Evolutionary conservation across 2,113 vertebrate species (phyloP).

Genomic region (Tupaia tana): DNA sequence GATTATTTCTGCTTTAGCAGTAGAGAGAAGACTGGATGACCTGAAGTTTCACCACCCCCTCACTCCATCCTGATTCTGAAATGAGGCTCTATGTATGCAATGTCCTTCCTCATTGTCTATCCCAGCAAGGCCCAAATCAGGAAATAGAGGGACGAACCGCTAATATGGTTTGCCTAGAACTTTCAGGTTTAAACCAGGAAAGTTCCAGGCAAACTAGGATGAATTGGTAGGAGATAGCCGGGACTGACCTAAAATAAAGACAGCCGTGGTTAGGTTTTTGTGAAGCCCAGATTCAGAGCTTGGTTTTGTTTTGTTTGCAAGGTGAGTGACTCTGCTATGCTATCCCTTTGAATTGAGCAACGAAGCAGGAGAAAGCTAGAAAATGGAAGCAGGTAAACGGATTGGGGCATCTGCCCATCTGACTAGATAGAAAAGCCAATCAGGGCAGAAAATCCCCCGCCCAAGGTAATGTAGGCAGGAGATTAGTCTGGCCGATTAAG

Average conservation of each 20-base stretch:
- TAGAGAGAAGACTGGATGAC: not conserved
- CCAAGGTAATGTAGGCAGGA: no score
- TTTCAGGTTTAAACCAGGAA: not conserved
- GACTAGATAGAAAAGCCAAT: no score
- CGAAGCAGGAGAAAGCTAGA: no score
- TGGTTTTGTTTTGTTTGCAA: conserved; percentile 18
- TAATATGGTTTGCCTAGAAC: not conserved
- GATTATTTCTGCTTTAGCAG: not conserved
- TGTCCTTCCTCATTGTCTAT: not conserved
- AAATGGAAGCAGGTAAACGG: no score
- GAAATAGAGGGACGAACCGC: not conserved
- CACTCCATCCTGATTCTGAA: not conserved
- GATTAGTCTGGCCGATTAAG: no score
- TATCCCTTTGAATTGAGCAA: not conserved
- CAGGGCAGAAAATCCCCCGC: no score
- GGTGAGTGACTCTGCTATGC: not conserved
- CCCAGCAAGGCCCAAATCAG: not conserved
- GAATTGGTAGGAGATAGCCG: not conserved
- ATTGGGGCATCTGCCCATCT: no score
- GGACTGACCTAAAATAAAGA: not conserved
- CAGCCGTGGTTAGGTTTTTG: not conserved
- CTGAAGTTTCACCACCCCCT: not conserved
- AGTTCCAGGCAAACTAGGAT: not conserved
- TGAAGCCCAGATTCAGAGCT: not conserved
- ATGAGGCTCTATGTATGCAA: not conserved